A percentile compares a stretch with the other conserved stretches of the same genome.
Conservation (phyloP, 2,888 invertebrate genomes). For the Polyommatus icarus region DNA sequence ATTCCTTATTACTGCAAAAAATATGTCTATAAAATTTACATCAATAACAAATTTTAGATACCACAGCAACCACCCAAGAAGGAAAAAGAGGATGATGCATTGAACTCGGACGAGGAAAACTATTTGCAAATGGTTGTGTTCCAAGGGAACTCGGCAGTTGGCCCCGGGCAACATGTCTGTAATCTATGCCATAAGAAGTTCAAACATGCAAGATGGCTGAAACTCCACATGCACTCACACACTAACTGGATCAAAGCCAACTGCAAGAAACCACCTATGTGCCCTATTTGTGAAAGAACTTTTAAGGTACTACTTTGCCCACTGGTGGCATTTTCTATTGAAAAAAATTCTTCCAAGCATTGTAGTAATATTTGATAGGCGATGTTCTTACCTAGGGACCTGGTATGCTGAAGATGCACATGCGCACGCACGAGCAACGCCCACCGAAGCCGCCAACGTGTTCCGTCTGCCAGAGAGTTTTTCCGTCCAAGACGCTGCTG, state of each 20-base stretch:
- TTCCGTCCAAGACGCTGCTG: constrained; percentile 81
- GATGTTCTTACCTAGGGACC: constrained; percentile 68
- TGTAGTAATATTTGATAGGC: too few relatives aligned
- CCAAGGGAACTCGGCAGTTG: constrained; percentile 76
- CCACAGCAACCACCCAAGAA: constrained; percentile 35
- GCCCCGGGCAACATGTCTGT: constrained; percentile 81
- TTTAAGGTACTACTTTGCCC: constrained; percentile 68
- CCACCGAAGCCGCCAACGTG: constrained; percentile 81
- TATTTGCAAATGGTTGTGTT: constrained; percentile 72
- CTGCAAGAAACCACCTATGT: constrained; percentile 83
- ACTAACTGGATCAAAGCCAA: constrained; percentile 84
- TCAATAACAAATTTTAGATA: constrained; percentile 32
- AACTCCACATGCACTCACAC: constrained; percentile 82
- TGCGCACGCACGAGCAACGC: constrained; percentile 82
- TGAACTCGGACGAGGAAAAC: constrained; percentile 71
- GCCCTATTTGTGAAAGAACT: constrained; percentile 80
- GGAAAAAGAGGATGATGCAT: constrained; percentile 55
- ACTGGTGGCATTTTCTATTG: not conserved
- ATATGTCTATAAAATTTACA: not conserved
- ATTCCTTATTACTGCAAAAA: not conserved
- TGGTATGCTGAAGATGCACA: constrained; percentile 84
- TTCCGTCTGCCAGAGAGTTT: constrained; percentile 81
- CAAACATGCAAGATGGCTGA: constrained; percentile 81
- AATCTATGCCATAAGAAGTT: constrained; percentile 83
- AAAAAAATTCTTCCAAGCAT: too few relatives aligned